A percentile compares a stretch with the other conserved stretches of the same genome.
Evolutionary conservation across 2,113 vertebrate genomes (phyloP).

Genomic region (Corapipo altera): DNA sequence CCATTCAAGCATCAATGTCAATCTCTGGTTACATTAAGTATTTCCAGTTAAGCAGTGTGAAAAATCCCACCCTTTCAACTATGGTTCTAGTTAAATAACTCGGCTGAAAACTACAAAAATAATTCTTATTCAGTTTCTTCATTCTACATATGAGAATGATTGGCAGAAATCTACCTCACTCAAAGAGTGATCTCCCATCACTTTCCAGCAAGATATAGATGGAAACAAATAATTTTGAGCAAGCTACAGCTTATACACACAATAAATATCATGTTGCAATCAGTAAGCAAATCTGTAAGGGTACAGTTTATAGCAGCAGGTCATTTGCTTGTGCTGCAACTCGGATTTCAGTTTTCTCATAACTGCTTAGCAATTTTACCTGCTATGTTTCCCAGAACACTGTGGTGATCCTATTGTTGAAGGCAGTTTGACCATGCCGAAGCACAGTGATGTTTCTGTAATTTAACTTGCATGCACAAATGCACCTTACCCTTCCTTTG

Average conservation of each 20-base stretch:
- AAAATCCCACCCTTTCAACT: background rate
- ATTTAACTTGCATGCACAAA: background rate
- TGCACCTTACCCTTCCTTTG: background rate
- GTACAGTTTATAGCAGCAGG: constrained; percentile 41
- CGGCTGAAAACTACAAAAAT: background rate
- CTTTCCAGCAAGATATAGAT: constrained; percentile 22
- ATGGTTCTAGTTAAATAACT: constrained; percentile 8
- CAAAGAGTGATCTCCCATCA: constrained; percentile 12
- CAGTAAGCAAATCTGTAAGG: constrained; percentile 1
- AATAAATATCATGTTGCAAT: background rate
- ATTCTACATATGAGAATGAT: background rate
- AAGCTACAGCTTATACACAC: background rate
- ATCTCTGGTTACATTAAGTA: background rate
- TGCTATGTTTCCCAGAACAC: background rate
- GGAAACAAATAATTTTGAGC: constrained; percentile 53
- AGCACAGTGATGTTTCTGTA: background rate
- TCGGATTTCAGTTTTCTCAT: constrained; percentile 26
- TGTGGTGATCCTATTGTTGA: background rate
- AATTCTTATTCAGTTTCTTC: background rate
- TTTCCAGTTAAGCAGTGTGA: background rate
- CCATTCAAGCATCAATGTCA: background rate
- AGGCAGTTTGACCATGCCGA: background rate
- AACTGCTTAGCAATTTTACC: background rate
- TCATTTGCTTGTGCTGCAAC: constrained; percentile 15
- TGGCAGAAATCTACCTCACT: background rate